A percentile compares a stretch with the other conserved stretches of the same genome.
Conservation (phyloP, 2,888 invertebrate species). For the Pheosia gnoma region DNA sequence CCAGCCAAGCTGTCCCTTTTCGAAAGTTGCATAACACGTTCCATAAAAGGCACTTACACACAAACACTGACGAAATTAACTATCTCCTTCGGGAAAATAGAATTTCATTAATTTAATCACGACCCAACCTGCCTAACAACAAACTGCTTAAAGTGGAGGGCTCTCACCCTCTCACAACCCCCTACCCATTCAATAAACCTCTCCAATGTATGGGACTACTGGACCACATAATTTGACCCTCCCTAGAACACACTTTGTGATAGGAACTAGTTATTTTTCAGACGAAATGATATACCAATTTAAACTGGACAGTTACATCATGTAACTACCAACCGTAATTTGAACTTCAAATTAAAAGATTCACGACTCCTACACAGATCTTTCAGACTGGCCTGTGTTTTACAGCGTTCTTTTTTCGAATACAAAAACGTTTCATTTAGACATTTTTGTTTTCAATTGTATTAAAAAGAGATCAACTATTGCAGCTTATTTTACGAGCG, state of each 20-base stretch:
- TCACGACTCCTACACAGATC: slow-evolving; percentile 28
- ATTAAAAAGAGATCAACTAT: slow-evolving; percentile 42
- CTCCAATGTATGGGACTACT: slow-evolving; percentile 39
- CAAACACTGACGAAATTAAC: slow-evolving; percentile 51
- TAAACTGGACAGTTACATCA: slow-evolving; percentile 25
- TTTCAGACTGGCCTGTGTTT: slow-evolving; percentile 29
- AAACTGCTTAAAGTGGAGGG: slow-evolving; percentile 27
- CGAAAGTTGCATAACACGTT: slow-evolving; percentile 7
- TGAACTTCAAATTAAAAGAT: slow-evolving; percentile 31
- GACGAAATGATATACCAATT: slow-evolving; percentile 27
- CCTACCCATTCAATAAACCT: slow-evolving; percentile 29
- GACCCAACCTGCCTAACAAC: slow-evolving; percentile 47
- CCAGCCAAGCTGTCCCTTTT: not conserved
- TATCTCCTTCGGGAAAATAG: slow-evolving; percentile 50
- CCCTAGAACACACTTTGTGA: not conserved
- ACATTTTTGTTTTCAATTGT: slow-evolving; percentile 43
- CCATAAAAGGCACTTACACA: slow-evolving; percentile 32
- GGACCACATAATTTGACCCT: slow-evolving; percentile 36
- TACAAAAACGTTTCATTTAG: slow-evolving; percentile 45
- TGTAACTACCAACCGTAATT: slow-evolving; percentile 25
- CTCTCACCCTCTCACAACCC: slow-evolving; percentile 14
- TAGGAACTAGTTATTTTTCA: not conserved
- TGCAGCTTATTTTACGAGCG: slow-evolving; percentile 41
- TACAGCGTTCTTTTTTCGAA: slow-evolving; percentile 46
- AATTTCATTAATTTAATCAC: slow-evolving; percentile 64